Conservation (phyloP, 1,140 invertebrate genomes). For the Bombus soroeensis region DNA sequence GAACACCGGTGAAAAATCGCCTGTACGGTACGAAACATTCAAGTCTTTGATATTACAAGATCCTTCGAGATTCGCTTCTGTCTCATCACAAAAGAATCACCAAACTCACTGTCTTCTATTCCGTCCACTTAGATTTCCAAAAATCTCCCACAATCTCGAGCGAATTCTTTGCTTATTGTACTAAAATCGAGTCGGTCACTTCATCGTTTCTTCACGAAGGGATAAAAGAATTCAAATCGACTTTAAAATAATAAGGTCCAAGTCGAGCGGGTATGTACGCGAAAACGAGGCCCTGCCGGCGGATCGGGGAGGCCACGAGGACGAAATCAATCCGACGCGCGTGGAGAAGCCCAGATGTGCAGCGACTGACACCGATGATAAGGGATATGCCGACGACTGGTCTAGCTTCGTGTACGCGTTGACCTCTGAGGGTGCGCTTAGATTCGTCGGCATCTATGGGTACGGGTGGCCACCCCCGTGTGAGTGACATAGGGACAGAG, state of each 20-base stretch:
- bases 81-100: constrained; percentile 16
- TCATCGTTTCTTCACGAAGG: neutral
- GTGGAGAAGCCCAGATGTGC: constrained; percentile 30
- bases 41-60: neutral
- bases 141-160: neutral
- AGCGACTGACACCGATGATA: constrained; percentile 65
- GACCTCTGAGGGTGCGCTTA: constrained; percentile 57
- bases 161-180: too few relatives aligned
- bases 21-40: neutral
- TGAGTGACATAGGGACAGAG: constrained; percentile 58
- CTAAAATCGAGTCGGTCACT: neutral
- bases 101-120: neutral
- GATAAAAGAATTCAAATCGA: neutral
- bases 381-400: constrained; percentile 63
- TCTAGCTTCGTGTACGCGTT: constrained; percentile 34
- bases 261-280: neutral
- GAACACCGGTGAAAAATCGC: neutral
- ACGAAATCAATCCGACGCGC: constrained; percentile 37
- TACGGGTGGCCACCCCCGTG: constrained; percentile 62
- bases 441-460: constrained; percentile 48
- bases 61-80: neutral
- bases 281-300: neutral
- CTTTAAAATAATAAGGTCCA: neutral
- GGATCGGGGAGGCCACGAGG: neutral
- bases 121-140: neutral